Percentiles rank a stretch among this genome's conserved stretches.
Evolutionary conservation across 2,888 invertebrate species (phyloP).

Genomic region (Melanostoma scalare): DNA sequence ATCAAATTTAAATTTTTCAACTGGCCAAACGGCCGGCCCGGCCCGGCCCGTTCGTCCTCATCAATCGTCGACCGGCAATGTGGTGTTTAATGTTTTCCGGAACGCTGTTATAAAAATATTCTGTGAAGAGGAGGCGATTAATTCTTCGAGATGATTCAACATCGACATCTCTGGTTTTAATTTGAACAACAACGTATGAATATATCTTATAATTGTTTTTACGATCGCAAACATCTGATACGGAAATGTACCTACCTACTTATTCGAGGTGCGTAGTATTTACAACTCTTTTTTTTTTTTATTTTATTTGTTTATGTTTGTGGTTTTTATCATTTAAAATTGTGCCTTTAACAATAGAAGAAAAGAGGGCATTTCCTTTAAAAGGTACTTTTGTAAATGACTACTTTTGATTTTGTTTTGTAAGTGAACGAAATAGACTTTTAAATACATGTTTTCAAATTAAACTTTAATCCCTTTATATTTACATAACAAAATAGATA

Average conservation of each 20-base stretch:
- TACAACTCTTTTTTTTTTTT: conserved; percentile 18
- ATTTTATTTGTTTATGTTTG: conserved; percentile 4
- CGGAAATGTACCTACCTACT: conserved; percentile 5
- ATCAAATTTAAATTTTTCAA: conserved; percentile 12
- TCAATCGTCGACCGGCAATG: conserved; percentile 54
- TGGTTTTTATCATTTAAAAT: conserved; percentile 15
- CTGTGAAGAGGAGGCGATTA: conserved; percentile 14
- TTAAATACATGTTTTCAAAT: too few species aligned
- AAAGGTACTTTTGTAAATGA: too few species aligned
- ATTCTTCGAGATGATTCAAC: conserved; percentile 17
- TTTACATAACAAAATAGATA: too few species aligned
- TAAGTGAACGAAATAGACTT: too few species aligned
- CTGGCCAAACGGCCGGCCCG: conserved; percentile 26
- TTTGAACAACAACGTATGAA: conserved; percentile 7
- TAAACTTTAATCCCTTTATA: too few species aligned
- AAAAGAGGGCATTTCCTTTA: too few species aligned
- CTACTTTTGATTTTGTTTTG: too few species aligned
- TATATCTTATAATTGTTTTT: conserved; percentile 33
- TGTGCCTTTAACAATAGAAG: background rate
- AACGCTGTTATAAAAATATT: conserved; percentile 21
- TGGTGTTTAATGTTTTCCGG: conserved; percentile 61
- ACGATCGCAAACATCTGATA: conserved; percentile 41
- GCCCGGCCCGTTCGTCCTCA: conserved; percentile 25
- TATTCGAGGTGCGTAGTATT: conserved; percentile 27
- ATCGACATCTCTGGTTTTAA: conserved; percentile 6